Percentiles rank a stretch among this genome's conserved stretches.
phyloP scores from a whole-genome alignment of 1,140 invertebrate species.

The Nebria ingens region DNA sequence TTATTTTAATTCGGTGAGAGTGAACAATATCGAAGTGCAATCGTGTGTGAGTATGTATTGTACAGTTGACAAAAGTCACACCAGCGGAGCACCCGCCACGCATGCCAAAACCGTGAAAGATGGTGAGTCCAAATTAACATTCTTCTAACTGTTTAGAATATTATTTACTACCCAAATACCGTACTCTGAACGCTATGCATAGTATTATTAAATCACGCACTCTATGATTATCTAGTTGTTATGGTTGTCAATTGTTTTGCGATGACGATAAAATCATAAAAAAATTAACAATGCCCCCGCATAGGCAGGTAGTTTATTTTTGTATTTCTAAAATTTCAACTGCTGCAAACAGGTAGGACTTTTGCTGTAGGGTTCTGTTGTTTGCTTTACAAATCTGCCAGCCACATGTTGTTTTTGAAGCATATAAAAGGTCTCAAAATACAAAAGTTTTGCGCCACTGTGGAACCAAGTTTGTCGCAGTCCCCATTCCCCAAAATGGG shows the following conservation, averaged over 20 bases:
- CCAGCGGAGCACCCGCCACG: conserved; percentile 29
- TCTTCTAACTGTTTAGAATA: too few relatives aligned
- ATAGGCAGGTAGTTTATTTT: too few relatives aligned
- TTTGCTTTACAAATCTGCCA: background rate
- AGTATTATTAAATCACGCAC: too few relatives aligned
- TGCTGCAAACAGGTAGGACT: too few relatives aligned
- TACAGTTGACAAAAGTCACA: conserved; percentile 33
- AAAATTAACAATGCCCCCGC: background rate
- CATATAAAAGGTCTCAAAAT: background rate
- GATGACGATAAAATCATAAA: background rate
- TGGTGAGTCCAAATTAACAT: conserved; percentile 27
- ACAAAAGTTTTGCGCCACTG: conserved; percentile 1
- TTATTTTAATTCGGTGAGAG: conserved; percentile 35
- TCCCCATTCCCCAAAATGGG: too few relatives aligned
- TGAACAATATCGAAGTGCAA: conserved; percentile 31
- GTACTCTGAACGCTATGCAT: too few relatives aligned
- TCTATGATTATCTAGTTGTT: background rate
- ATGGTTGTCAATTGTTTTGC: background rate
- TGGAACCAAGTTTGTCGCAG: background rate
- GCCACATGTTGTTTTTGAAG: conserved; percentile 5
- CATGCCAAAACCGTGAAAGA: conserved; percentile 31
- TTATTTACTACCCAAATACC: too few relatives aligned
- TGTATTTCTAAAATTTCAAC: too few relatives aligned
- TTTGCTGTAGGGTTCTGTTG: too few relatives aligned
- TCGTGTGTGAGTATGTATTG: conserved; percentile 34